A percentile compares a stretch with the other conserved stretches of the same genome.
Evolutionary conservation across 2,888 invertebrate species (phyloP).

Genomic region (Eulithis prunata): DNA sequence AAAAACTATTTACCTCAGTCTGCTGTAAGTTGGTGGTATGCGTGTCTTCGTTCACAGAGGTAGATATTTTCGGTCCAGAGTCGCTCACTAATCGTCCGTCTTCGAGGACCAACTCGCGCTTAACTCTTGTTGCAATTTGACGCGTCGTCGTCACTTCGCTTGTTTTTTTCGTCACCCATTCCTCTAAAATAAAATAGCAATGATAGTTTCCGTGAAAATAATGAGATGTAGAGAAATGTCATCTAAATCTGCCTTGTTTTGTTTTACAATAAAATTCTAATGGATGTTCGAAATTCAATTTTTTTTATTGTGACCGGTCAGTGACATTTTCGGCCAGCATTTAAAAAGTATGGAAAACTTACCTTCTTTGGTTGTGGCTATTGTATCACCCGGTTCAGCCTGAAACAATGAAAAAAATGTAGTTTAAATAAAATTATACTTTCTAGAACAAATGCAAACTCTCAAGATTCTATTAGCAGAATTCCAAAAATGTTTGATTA

Average conservation of each 20-base stretch:
- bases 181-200: conserved; percentile 84
- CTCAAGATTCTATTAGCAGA: too few species aligned
- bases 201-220: background rate
- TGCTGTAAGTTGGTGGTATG: conserved; percentile 95
- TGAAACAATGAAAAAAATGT: conserved; percentile 64
- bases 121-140: conserved; percentile 95
- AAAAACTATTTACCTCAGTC: conserved; percentile 86
- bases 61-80: conserved; percentile 95
- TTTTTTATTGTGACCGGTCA: background rate
- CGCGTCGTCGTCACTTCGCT: conserved; percentile 95
- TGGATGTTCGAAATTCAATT: conserved; percentile 3
- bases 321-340: background rate
- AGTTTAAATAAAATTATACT: background rate
- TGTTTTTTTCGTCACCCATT: conserved; percentile 96
- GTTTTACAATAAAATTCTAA: background rate
- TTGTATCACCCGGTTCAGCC: conserved; percentile 90
- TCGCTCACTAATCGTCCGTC: conserved; percentile 96
- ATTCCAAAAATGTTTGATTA: too few species aligned
- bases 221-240: background rate
- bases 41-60: conserved; percentile 95
- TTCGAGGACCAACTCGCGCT: conserved; percentile 94
- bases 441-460: too few species aligned
- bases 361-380: conserved; percentile 96
- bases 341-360: conserved; percentile 32
- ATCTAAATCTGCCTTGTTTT: background rate